Evolutionary conservation across 1,140 invertebrate species (phyloP).

Genomic region (Drosophila baimaii): DNA sequence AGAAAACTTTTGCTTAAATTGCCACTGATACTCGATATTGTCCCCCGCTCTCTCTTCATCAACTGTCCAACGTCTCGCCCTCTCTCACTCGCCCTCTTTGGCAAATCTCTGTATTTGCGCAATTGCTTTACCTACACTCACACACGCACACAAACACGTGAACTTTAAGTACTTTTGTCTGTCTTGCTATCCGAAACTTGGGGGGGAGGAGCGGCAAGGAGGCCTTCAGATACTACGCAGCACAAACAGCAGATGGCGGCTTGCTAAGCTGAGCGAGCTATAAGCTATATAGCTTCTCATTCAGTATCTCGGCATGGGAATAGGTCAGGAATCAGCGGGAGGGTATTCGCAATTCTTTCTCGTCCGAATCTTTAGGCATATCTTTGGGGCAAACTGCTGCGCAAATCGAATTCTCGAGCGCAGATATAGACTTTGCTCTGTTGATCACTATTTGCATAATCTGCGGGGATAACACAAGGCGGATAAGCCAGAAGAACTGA

Average conservation of each 20-base stretch:
- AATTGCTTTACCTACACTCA: constrained; percentile 57
- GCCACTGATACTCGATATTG: constrained; percentile 15
- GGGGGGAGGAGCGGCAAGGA: not conserved
- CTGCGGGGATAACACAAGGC: constrained; percentile 2
- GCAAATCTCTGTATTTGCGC: constrained; percentile 65
- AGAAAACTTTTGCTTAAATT: constrained; percentile 30
- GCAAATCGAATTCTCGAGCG: constrained; percentile 50
- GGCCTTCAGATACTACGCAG: constrained; percentile 60
- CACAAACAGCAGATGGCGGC: constrained; percentile 35
- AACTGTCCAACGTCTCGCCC: not conserved
- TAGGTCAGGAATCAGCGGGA: constrained; percentile 36
- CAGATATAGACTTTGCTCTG: constrained; percentile 10
- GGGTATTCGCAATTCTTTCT: constrained; percentile 27
- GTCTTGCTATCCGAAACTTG: constrained; percentile 26
- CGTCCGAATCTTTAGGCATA: not conserved
- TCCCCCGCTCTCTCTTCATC: not conserved
- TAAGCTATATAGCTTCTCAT: constrained; percentile 11
- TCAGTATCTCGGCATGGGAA: constrained; percentile 10
- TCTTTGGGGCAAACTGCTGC: constrained; percentile 48
- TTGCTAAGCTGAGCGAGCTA: not conserved
- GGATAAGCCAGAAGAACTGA: not conserved
- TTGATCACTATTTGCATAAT: constrained; percentile 30
- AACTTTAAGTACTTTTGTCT: constrained; percentile 62
- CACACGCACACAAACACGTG: constrained; percentile 26
- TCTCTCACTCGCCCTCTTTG: not conserved